Evolutionary conservation across 2,113 vertebrate genomes (phyloP).

Genomic region (Cyanoramphus novaezelandiae): DNA sequence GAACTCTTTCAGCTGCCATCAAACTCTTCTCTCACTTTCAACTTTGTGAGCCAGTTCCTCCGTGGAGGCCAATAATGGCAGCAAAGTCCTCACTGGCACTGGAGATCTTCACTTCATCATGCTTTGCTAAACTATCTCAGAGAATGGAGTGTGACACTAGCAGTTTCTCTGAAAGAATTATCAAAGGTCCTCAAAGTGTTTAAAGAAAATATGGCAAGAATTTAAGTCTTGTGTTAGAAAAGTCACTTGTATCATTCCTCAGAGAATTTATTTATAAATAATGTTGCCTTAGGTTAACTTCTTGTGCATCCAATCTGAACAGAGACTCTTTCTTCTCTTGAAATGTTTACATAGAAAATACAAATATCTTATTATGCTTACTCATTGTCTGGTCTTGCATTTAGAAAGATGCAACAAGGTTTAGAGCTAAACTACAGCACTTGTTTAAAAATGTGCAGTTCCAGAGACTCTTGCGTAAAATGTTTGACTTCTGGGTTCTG

Average conservation of each 20-base stretch:
- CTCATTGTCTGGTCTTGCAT: not conserved
- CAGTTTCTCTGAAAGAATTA: slow-evolving; percentile 11
- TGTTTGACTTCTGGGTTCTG: not conserved
- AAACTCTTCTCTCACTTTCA: not conserved
- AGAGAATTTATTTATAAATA: slow-evolving; percentile 52
- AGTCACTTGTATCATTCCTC: slow-evolving; percentile 31
- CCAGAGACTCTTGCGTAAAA: not conserved
- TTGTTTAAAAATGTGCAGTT: slow-evolving; percentile 2
- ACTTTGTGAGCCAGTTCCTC: not conserved
- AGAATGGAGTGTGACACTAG: not conserved
- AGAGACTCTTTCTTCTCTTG: not conserved
- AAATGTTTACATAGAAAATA: slow-evolving; percentile 18
- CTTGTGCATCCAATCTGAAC: not conserved
- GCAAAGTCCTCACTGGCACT: not conserved
- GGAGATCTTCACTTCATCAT: not conserved
- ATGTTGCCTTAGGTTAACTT: not conserved
- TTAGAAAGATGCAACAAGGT: not conserved
- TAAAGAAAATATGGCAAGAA: slow-evolving; percentile 55
- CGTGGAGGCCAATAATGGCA: not conserved
- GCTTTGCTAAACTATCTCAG: not conserved
- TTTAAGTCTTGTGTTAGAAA: slow-evolving; percentile 24
- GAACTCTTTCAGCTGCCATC: not conserved
- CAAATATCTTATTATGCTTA: slow-evolving; percentile 3
- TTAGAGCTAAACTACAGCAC: not conserved
- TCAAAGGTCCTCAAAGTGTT: not conserved